phyloP scores from a whole-genome alignment of 2,888 invertebrate species.

The Tipula helvola region DNA sequence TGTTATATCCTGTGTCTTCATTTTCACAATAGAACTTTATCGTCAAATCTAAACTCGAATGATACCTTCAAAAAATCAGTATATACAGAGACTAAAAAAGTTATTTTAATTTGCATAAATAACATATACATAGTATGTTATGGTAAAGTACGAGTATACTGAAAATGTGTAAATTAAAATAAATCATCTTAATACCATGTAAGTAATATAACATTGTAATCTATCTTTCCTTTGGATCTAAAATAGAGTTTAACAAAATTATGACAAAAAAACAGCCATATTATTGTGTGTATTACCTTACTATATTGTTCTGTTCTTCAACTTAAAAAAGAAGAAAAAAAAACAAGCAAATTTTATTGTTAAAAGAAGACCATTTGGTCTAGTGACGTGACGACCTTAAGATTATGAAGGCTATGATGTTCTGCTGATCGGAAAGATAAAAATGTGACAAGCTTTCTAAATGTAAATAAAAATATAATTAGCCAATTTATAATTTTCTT shows the following conservation, averaged over 20 bases:
- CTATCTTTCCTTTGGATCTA: neutral
- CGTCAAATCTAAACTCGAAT: neutral
- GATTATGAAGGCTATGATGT: conserved; percentile 11
- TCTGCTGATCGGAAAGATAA: conserved; percentile 15
- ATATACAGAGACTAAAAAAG: neutral
- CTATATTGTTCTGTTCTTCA: neutral
- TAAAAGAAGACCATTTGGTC: neutral
- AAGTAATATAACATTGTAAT: neutral
- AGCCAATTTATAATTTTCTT: neutral
- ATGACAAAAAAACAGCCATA: neutral
- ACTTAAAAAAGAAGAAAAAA: neutral
- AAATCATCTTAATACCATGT: neutral
- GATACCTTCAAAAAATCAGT: neutral
- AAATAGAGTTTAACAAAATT: neutral
- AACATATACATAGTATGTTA: neutral
- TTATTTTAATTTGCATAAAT: neutral
- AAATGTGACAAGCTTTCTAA: neutral
- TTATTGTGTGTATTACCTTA: neutral
- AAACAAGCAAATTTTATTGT: neutral
- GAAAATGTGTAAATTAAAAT: neutral
- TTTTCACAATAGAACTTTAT: neutral
- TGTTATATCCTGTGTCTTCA: neutral
- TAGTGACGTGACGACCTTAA: conserved; percentile 4
- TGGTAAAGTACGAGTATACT: no score
- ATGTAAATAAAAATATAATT: neutral